These are phyloP conservation scores for Priocnemis perturbator DNA, from an alignment of 2,888 invertebrate genomes.

Conservation along the genomic window DNA sequence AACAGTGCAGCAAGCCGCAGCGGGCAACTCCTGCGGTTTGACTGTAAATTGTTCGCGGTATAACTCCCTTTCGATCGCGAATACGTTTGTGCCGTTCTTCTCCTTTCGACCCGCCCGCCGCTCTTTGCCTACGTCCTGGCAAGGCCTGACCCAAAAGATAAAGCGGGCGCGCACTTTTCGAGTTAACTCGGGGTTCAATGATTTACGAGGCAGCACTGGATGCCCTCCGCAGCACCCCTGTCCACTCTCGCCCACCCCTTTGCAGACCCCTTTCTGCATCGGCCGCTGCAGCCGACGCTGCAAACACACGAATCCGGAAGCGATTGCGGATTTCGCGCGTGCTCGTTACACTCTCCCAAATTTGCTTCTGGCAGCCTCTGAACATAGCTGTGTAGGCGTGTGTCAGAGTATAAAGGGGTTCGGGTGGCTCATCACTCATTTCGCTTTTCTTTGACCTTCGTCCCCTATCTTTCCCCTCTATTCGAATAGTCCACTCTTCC, in stretches of 20 bases:
- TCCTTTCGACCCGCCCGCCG: too few relatives aligned
- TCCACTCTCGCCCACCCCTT: background rate
- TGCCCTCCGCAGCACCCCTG: constrained; percentile 4
- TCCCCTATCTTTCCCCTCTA: too few relatives aligned
- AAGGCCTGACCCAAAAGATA: constrained; percentile 15
- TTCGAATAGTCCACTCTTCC: background rate
- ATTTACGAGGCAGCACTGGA: constrained; percentile 40
- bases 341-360: constrained; percentile 40
- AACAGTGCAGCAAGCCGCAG: constrained; percentile 30
- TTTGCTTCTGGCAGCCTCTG: too few relatives aligned
- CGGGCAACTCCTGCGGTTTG: constrained; percentile 12
- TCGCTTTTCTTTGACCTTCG: too few relatives aligned
- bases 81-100: constrained; percentile 3
- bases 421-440: too few relatives aligned
- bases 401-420: too few relatives aligned
- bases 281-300: constrained; percentile 29
- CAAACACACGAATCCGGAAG: constrained; percentile 48
- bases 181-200: constrained; percentile 37
- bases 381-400: too few relatives aligned
- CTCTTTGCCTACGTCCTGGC: too few relatives aligned
- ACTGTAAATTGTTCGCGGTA: constrained; percentile 17
- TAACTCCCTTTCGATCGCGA: constrained; percentile 15
- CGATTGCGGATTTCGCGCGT: constrained; percentile 48
- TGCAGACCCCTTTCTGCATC: constrained; percentile 16
- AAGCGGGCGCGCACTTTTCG: constrained; percentile 33